Evolutionary conservation across 2,888 invertebrate genomes (phyloP).

Genomic region (Pterostichus madidus): DNA sequence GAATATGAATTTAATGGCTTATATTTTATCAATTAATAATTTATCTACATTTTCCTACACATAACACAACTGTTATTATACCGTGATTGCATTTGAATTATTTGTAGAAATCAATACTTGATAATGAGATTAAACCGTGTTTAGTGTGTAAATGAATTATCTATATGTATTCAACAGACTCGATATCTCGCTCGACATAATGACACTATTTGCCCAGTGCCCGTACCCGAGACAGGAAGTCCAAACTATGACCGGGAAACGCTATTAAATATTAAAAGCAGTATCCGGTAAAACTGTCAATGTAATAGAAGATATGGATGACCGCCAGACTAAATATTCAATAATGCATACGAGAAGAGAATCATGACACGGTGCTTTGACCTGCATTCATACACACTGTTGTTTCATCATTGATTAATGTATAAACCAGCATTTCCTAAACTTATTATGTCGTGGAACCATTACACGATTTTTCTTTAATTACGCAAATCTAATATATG

Average conservation of each 20-base stretch:
- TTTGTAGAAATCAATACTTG: constrained; percentile 29
- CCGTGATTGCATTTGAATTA: background rate
- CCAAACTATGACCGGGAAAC: background rate
- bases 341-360: background rate
- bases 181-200: background rate
- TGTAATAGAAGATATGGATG: constrained; percentile 34
- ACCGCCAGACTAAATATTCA: background rate
- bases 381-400: background rate
- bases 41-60: no score
- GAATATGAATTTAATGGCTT: no score
- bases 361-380: constrained; percentile 2
- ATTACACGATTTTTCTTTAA: no score
- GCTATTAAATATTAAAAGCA: constrained; percentile 14
- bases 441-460: no score
- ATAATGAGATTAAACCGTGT: constrained; percentile 16
- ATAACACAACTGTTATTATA: no score
- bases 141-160: constrained; percentile 17
- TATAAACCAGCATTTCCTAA: no score
- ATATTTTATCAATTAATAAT: no score
- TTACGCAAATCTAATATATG: no score
- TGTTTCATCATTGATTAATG: no score
- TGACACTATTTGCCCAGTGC: background rate
- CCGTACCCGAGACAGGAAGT: background rate
- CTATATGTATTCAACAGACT: background rate
- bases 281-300: constrained; percentile 28